phyloP scores from a whole-genome alignment of 2,888 invertebrate genomes.

The Morpho achilles region DNA sequence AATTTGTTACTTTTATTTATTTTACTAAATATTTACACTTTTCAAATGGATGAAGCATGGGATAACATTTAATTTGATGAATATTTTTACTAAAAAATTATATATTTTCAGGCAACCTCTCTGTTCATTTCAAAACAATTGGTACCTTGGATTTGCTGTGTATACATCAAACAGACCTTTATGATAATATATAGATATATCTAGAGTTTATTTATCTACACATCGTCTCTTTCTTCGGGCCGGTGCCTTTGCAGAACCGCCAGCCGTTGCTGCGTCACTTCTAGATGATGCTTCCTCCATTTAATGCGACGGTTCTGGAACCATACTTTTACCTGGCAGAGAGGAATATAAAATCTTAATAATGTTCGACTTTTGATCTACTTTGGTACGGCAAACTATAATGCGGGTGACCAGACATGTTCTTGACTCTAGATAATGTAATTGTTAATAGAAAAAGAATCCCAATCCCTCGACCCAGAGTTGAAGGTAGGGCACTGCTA shows the following conservation, averaged over 20 bases:
- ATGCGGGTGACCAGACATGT: not conserved
- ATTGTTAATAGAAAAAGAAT: not conserved
- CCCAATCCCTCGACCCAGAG: not conserved
- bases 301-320: conserved; percentile 96
- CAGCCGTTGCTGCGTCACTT: conserved; percentile 92
- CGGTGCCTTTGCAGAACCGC: conserved; percentile 76
- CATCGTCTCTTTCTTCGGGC: conserved; percentile 58
- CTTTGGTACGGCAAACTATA: not conserved
- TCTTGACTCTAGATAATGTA: not conserved
- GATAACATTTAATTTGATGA: not conserved
- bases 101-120: not conserved
- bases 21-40: too few species aligned
- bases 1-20: too few species aligned
- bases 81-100: not conserved
- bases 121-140: not conserved
- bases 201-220: conserved; percentile 26
- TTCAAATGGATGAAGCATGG: not conserved
- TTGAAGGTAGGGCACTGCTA: not conserved
- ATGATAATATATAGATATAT: not conserved
- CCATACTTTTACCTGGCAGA: conserved; percentile 90
- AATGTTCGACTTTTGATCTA: not conserved
- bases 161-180: too few species aligned
- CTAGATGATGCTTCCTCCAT: conserved; percentile 97
- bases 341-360: not conserved
- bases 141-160: not conserved